A percentile compares a stretch with the other conserved stretches of the same genome.
Conservation (phyloP, 2,888 invertebrate species). For the Schizotus pectinicornis region DNA sequence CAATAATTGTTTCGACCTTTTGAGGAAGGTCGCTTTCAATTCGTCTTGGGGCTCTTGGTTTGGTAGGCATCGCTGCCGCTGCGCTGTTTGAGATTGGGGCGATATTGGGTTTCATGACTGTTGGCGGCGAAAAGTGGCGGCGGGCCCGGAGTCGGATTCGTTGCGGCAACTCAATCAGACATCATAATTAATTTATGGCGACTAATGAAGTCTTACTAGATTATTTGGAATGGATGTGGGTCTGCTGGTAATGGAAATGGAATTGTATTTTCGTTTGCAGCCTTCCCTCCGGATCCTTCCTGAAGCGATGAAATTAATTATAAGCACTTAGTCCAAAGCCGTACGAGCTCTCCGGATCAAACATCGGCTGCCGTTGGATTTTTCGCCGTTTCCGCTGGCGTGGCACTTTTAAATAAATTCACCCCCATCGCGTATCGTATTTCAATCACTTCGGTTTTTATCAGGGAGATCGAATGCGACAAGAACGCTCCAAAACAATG, state of each 20-base stretch:
- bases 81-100: no score
- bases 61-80: no score
- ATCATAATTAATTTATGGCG: conserved; percentile 59
- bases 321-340: conserved; percentile 19
- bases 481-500: conserved; percentile 53
- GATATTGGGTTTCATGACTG: conserved; percentile 16
- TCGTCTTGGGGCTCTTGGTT: no score
- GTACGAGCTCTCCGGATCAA: neutral
- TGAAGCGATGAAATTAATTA: conserved; percentile 23
- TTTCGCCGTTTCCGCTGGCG: conserved; percentile 27
- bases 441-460: conserved; percentile 47
- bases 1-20: no score
- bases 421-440: conserved; percentile 48
- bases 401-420: conserved; percentile 45
- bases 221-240: conserved; percentile 44
- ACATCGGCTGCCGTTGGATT: conserved; percentile 4
- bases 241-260: conserved; percentile 32
- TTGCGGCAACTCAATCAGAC: conserved; percentile 58
- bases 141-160: conserved; percentile 24
- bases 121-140: neutral
- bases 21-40: no score
- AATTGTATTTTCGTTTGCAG: conserved; percentile 35
- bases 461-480: conserved; percentile 49
- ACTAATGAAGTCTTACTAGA: conserved; percentile 55
- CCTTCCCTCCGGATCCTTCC: conserved; percentile 15